Conservation (phyloP, 2,888 invertebrate genomes). For the Hymenopus coronatus region DNA sequence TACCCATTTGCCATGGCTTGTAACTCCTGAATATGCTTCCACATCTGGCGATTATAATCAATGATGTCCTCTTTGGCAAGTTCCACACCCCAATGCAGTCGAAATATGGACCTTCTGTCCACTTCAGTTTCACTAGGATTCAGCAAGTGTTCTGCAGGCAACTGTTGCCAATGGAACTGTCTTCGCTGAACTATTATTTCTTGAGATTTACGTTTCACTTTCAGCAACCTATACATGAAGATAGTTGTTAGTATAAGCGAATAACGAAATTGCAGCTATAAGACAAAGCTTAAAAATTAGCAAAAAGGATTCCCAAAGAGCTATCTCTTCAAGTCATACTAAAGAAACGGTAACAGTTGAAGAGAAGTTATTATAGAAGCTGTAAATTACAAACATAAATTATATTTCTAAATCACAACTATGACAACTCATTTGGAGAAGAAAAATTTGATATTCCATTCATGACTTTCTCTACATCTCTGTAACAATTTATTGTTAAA, state of each 20-base stretch:
- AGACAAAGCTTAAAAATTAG: constrained; percentile 23
- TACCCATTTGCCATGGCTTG: constrained; percentile 49
- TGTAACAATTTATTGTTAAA: no score
- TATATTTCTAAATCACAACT: no score
- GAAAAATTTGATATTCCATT: no score
- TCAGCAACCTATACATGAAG: constrained; percentile 45
- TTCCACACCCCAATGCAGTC: constrained; percentile 53
- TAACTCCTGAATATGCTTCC: constrained; percentile 50
- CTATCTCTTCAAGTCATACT: no score
- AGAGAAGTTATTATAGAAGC: no score
- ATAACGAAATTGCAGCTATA: constrained; percentile 23
- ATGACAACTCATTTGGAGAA: no score
- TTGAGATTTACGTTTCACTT: constrained; percentile 47
- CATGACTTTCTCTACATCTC: no score
- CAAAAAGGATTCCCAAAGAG: background rate
- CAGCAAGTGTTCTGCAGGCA: constrained; percentile 45
- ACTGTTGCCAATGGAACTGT: constrained; percentile 44
- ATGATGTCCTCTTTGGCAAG: constrained; percentile 45
- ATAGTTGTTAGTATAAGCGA: background rate
- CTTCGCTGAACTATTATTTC: constrained; percentile 41
- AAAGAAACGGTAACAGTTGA: no score
- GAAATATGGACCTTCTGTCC: constrained; percentile 45
- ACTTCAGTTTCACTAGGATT: constrained; percentile 41
- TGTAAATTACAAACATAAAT: no score
- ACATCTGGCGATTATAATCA: constrained; percentile 42